Conservation (phyloP, 2,113 vertebrate species). For the Leptobrachium leishanense region DNA sequence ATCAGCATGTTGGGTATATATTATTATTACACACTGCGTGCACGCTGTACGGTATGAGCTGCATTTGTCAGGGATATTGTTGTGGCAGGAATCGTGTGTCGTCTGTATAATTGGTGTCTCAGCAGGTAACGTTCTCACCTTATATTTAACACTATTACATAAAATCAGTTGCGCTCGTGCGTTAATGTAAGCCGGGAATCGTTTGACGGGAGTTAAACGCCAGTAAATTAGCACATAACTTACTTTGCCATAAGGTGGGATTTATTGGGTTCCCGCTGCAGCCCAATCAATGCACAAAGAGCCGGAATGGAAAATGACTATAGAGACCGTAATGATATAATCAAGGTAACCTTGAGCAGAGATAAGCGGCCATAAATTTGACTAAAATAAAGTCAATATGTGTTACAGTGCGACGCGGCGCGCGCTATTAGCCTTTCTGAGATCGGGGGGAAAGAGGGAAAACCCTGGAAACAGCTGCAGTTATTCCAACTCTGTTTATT, state of each 20-base stretch:
- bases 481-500: constrained; percentile 20
- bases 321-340: constrained; percentile 61
- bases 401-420: constrained; percentile 43
- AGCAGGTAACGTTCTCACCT: constrained; percentile 72
- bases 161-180: constrained; percentile 69
- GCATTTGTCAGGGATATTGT: constrained; percentile 63
- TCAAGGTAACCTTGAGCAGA: constrained; percentile 72
- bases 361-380: constrained; percentile 46
- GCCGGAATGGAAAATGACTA: constrained; percentile 62
- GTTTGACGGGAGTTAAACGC: constrained; percentile 65
- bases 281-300: constrained; percentile 68
- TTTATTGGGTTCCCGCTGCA: constrained; percentile 66
- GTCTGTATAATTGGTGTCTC: constrained; percentile 75
- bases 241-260: constrained; percentile 66
- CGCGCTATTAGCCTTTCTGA: constrained; percentile 54
- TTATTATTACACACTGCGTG: no score
- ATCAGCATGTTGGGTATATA: no score
- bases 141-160: constrained; percentile 72
- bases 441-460: constrained; percentile 52
- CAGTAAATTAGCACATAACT: constrained; percentile 63
- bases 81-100: constrained; percentile 65
- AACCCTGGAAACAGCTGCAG: constrained; percentile 53
- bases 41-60: no score
- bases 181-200: constrained; percentile 63
- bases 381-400: constrained; percentile 59